phyloP scores from a whole-genome alignment of 1,140 invertebrate species.

The Sesamia nonagrioides region DNA sequence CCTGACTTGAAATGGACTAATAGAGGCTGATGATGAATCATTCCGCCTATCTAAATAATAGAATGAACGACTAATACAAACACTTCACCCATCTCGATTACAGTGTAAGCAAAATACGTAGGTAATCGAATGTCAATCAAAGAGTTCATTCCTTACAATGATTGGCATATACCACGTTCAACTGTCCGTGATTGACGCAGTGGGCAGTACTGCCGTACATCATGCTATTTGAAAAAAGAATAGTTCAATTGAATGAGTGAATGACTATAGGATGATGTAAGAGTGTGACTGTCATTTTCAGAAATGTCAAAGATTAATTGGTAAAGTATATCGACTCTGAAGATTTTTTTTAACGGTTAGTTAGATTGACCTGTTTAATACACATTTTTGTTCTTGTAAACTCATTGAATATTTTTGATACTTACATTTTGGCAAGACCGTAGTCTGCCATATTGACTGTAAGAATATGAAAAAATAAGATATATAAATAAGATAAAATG shows the following conservation, averaged over 20 bases:
- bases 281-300: not conserved
- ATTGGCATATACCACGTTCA: constrained; percentile 10
- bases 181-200: constrained; percentile 10
- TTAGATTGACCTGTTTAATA: no score
- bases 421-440: no score
- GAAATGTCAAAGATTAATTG: not conserved
- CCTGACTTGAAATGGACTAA: no score
- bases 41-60: no score
- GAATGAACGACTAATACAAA: not conserved
- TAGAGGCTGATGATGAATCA: no score
- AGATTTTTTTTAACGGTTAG: no score
- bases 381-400: no score
- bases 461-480: no score
- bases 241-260: constrained; percentile 9
- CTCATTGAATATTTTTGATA: no score
- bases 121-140: constrained; percentile 20
- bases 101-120: not conserved
- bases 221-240: not conserved
- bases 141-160: not conserved
- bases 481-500: no score
- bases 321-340: no score
- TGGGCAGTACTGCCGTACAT: not conserved
- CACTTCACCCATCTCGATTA: not conserved
- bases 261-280: not conserved
- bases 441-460: no score